Conservation (phyloP, 2,888 invertebrate species). For the Sinohyriopsis cumingii region DNA sequence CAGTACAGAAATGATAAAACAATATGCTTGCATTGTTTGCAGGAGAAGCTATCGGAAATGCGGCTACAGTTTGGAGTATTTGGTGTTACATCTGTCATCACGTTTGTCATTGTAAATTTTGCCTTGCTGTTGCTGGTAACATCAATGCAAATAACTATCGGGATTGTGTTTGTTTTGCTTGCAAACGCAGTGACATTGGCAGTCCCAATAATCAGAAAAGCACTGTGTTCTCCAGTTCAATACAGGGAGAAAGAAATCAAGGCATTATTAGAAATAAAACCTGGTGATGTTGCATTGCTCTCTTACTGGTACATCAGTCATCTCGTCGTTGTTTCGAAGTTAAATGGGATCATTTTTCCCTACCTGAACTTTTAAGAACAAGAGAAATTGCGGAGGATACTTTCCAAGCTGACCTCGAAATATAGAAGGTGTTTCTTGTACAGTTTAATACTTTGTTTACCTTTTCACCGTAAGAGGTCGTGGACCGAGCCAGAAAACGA, state of each 20-base stretch:
- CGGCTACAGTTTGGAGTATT: no score
- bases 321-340: slow-evolving; percentile 6
- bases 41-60: no score
- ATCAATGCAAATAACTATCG: slow-evolving; percentile 6
- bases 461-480: background rate
- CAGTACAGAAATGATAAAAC: no score
- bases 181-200: slow-evolving; percentile 3
- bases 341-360: slow-evolving; percentile 6
- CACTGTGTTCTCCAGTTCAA: slow-evolving; percentile 10
- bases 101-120: no score
- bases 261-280: background rate
- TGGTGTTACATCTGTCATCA: no score
- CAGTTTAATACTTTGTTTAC: slow-evolving; percentile 4
- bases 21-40: no score
- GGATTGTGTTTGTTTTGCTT: slow-evolving; percentile 4
- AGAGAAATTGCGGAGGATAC: slow-evolving; percentile 10
- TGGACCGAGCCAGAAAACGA: slow-evolving; percentile 2
- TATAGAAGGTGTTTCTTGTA: background rate
- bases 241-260: slow-evolving; percentile 3
- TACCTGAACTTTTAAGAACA: background rate
- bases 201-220: slow-evolving; percentile 7
- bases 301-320: slow-evolving; percentile 3
- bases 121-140: no score
- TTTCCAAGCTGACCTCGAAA: slow-evolving; percentile 2
- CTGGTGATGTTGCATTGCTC: slow-evolving; percentile 6